Evolutionary conservation across 1,140 invertebrate species (phyloP), one percentile per base, ranked within the genome.

Genomic region (Drosophila suzukii): DNA sequence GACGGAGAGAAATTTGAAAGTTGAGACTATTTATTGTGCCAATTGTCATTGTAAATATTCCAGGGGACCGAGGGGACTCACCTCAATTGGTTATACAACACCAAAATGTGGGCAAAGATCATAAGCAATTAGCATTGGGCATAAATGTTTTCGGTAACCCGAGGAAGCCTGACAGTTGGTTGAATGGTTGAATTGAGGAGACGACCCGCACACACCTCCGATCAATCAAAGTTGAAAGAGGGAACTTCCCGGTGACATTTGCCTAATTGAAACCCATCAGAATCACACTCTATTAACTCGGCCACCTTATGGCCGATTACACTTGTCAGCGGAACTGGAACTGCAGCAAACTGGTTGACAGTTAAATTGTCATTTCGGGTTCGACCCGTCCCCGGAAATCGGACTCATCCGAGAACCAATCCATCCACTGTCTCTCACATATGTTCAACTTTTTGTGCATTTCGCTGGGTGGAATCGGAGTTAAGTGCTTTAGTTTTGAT

Each of bases 401-500:
- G 61, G 81, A 71, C 62, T 74, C 77, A 60, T n/a, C 30, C 36
- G 13, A 32, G 17, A 10, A 46, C 36, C 59, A 24, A 34, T 15
- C 24, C 51, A 44, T 41, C 54, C 34, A n/a, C 34, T 39, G 49
- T 43, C 58, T 38, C 55, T 61, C 84, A 75, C 85, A 90, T 90
- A 90, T 90, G 85, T 78, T 80, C 72, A 77, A 74, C 78, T 90
- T 90, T 90, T 90, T 90, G 77, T 91, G 74, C 83, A 75, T 74
- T 90, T 90, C 53, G 56, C 56, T 49, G 73, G 66, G 71, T 62
- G 67, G 72, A 81, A 39, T 49, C 79, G 71, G 71, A 81, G 88
- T 91, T 88, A 91, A 91, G 88, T 91, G 88, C 88, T 88, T 91
- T 88, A 84, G 88, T 91, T 91, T 91, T 91, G 82, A 83, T 88